A percentile compares a stretch with the other conserved stretches of the same genome.
These are phyloP conservation scores for Hydropotes inermis DNA, from an alignment of 2,113 vertebrate genomes.

Conservation along the genomic window DNA sequence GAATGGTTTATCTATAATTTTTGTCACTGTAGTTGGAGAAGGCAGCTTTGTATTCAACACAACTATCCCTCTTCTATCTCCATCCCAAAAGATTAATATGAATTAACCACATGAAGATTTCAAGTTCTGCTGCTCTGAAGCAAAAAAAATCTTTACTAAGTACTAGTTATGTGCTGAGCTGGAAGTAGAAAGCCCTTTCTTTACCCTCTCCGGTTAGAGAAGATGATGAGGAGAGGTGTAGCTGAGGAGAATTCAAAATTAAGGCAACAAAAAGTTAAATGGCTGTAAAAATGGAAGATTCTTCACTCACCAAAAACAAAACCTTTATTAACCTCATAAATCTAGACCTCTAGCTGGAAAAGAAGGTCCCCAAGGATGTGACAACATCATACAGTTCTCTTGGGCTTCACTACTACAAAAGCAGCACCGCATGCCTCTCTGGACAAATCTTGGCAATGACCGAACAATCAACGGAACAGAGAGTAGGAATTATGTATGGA, in stretches of 20 bases:
- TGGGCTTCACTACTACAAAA: neutral
- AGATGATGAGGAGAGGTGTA: neutral
- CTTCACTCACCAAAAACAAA: constrained; percentile 6
- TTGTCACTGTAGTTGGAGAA: neutral
- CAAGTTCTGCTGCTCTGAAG: neutral
- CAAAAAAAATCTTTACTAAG: neutral
- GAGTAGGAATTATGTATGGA: neutral
- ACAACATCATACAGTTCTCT: neutral
- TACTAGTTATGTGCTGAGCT: neutral
- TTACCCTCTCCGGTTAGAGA: neutral
- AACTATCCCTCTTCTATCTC: neutral
- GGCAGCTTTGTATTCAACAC: neutral
- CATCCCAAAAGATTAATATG: neutral
- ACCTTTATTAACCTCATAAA: neutral
- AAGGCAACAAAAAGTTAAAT: constrained; percentile 30
- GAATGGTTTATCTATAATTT: neutral
- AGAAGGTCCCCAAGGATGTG: neutral
- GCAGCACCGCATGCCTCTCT: neutral
- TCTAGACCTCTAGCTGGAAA: constrained; percentile 38
- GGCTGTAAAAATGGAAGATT: constrained; percentile 8
- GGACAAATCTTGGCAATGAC: neutral
- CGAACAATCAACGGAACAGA: neutral
- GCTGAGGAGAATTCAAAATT: neutral
- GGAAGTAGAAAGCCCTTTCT: neutral
- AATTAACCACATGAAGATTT: constrained; percentile 19